Conservation (phyloP, 1,140 invertebrate genomes). For the Tetramorium simillimum region DNA sequence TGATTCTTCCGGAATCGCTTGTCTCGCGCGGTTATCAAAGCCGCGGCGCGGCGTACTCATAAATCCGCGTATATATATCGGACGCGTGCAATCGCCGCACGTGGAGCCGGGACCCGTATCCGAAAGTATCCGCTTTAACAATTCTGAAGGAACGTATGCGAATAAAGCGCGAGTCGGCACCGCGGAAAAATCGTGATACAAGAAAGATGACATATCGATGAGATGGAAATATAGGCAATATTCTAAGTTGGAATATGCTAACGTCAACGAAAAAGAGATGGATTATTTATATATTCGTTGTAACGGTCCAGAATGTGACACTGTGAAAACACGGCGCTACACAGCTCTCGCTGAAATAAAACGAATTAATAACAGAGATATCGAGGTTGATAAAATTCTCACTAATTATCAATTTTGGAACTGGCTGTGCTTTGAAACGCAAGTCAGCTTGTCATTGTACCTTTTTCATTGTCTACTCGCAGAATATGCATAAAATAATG, state of each 20-base stretch:
- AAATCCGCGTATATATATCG: too few relatives aligned
- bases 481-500: background rate
- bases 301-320: background rate
- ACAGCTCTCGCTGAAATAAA: background rate
- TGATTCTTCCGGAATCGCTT: slow-evolving; percentile 20
- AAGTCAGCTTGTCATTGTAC: background rate
- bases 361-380: background rate
- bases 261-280: background rate
- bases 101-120: background rate
- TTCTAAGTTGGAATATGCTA: background rate
- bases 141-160: background rate
- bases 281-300: background rate
- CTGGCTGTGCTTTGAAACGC: background rate
- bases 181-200: background rate
- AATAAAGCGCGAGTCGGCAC: background rate
- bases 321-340: background rate
- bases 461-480: background rate
- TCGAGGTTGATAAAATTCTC: background rate
- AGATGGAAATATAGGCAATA: slow-evolving; percentile 36
- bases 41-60: background rate
- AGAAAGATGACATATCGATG: background rate
- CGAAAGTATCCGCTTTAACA: slow-evolving; percentile 34
- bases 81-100: background rate
- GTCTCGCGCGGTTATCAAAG: background rate
- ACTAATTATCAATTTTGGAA: background rate